These are phyloP conservation scores for Uloborus diversus DNA, from an alignment of 1,140 invertebrate genomes.

Conservation along the genomic window DNA sequence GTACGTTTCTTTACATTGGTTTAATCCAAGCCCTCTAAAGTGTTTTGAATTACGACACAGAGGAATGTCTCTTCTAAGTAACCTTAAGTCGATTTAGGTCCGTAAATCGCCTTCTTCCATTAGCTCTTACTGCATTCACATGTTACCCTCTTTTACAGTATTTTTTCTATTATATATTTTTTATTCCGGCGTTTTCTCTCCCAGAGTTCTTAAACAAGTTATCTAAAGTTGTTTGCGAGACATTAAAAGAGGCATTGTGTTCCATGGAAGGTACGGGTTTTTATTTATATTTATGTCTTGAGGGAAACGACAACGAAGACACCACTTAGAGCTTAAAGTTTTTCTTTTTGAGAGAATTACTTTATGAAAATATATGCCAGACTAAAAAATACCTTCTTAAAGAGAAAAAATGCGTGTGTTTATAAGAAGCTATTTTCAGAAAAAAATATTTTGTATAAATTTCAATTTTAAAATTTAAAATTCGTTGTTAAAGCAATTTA, in stretches of 20 bases:
- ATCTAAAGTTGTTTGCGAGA: not conserved
- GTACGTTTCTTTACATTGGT: slow-evolving; percentile 17
- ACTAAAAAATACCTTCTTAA: too few species aligned
- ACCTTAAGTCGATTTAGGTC: slow-evolving; percentile 36
- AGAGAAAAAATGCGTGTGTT: too few species aligned
- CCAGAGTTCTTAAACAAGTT: not conserved
- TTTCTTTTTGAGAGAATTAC: too few species aligned
- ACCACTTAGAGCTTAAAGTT: too few species aligned
- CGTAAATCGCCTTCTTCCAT: slow-evolving; percentile 50
- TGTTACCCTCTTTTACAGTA: not conserved
- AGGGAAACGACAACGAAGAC: too few species aligned
- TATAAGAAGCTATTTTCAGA: too few species aligned
- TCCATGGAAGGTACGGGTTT: too few species aligned
- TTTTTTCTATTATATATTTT: not conserved
- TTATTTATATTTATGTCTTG: too few species aligned
- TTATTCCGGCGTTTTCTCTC: not conserved
- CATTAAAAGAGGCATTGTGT: not conserved
- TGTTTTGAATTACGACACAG: slow-evolving; percentile 53
- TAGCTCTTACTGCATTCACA: slow-evolving; percentile 35
- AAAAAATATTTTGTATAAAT: too few species aligned
- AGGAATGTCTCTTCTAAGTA: slow-evolving; percentile 42
- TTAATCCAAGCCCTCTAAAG: slow-evolving; percentile 18
- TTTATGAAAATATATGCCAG: too few species aligned
- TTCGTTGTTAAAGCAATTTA: too few species aligned
- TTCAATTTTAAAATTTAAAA: too few species aligned